A percentile compares a stretch with the other conserved stretches of the same genome.
Conservation (phyloP, 2,113 vertebrate species). For the Trichomycterus rosablanca region DNA sequence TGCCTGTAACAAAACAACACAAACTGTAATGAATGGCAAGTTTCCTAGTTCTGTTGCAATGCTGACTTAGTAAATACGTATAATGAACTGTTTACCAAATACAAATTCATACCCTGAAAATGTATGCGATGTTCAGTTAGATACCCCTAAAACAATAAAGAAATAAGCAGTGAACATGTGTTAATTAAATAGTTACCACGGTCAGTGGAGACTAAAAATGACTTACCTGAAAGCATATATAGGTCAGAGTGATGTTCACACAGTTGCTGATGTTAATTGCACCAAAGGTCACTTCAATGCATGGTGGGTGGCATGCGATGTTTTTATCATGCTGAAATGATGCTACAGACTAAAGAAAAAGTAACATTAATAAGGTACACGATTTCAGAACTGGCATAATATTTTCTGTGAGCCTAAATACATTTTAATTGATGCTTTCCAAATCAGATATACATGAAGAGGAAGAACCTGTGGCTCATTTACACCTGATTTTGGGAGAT, state of each 20-base stretch:
- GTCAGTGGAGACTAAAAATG: background rate
- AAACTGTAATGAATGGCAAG: background rate
- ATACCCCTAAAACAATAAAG: background rate
- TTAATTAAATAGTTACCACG: background rate
- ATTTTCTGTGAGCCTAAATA: background rate
- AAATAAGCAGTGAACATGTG: background rate
- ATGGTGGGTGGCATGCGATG: constrained; percentile 13
- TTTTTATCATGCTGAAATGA: fast-evolving
- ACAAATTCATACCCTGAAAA: constrained; percentile 23
- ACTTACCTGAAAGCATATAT: constrained; percentile 35
- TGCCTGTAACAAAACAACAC: constrained; percentile 6
- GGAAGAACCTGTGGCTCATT: no score
- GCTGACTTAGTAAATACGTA: background rate
- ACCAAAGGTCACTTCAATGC: background rate
- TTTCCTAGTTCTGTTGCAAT: no score
- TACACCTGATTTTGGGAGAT: no score
- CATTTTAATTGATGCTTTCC: no score
- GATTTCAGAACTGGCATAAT: background rate
- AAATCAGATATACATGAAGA: no score
- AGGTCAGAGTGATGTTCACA: background rate
- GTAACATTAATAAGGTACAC: background rate
- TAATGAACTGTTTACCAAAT: background rate
- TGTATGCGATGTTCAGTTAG: constrained; percentile 13
- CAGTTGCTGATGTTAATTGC: constrained; percentile 35
- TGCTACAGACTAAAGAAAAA: constrained; percentile 42